Conservation (phyloP, 2,888 invertebrate species). For the Lordiphosa andalusiaca region DNA sequence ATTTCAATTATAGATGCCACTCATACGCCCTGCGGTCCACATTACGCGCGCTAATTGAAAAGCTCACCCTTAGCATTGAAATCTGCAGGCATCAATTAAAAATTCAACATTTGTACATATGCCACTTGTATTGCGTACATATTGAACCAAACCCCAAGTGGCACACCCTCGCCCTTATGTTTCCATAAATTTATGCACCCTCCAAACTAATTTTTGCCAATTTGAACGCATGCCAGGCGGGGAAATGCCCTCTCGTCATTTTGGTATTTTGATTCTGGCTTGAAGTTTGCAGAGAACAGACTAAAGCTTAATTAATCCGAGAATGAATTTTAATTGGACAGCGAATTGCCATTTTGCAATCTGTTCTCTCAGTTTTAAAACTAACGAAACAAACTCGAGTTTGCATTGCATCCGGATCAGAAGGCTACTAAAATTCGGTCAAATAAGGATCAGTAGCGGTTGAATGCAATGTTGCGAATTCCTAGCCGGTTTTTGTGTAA, state of each 20-base stretch:
- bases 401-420: no score
- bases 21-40: conserved; percentile 7
- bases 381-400: no score
- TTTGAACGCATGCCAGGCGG: conserved; percentile 14
- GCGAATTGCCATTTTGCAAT: no score
- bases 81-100: conserved; percentile 54
- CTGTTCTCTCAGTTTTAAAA: no score
- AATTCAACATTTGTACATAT: conserved; percentile 45
- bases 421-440: no score
- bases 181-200: conserved; percentile 70
- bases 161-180: conserved; percentile 28
- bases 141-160: conserved; percentile 14
- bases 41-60: conserved; percentile 30
- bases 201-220: conserved; percentile 54
- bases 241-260: no score
- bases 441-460: no score
- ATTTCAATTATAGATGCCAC: conserved; percentile 2
- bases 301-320: no score
- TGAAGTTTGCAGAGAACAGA: neutral
- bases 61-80: conserved; percentile 13
- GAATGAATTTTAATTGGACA: no score
- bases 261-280: conserved; percentile 21
- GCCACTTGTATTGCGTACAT: conserved; percentile 30
- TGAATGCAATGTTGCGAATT: no score
- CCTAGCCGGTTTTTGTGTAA: no score